Conservation (phyloP, 2,888 invertebrate species). For the Drosophila setosimentum region DNA sequence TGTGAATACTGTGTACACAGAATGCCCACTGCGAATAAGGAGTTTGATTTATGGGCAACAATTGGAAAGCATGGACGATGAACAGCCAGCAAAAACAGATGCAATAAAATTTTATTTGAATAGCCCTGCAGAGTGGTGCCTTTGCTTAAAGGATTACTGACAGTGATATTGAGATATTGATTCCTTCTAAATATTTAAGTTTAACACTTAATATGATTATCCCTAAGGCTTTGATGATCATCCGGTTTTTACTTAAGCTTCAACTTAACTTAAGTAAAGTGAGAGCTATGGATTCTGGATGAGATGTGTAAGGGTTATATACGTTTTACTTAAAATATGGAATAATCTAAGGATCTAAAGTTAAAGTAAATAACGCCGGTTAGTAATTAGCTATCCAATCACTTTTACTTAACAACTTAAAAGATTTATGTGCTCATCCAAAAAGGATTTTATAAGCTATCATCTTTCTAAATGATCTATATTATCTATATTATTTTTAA, state of each 20-base stretch:
- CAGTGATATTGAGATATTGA: not conserved
- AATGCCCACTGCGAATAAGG: slow-evolving; percentile 25
- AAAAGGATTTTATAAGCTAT: not conserved
- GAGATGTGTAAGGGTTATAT: not conserved
- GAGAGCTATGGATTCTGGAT: not conserved
- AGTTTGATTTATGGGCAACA: slow-evolving; percentile 44
- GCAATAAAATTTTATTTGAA: slow-evolving; percentile 10
- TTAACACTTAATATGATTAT: not conserved
- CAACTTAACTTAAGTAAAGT: not conserved
- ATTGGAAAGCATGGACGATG: slow-evolving; percentile 13
- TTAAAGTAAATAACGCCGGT: not conserved
- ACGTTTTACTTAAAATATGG: not conserved
- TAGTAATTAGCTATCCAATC: not conserved
- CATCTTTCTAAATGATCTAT: not conserved
- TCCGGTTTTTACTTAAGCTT: not conserved
- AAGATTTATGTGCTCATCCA: not conserved
- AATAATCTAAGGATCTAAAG: not conserved
- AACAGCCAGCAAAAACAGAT: not conserved
- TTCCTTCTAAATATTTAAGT: not conserved
- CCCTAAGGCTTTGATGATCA: not conserved
- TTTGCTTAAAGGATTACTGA: not conserved
- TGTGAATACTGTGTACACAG: slow-evolving; percentile 20
- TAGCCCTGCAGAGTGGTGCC: not conserved
- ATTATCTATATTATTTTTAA: not conserved
- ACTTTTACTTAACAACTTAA: not conserved